These are phyloP conservation scores for Paraplagusia blochii DNA, from an alignment of 2,113 vertebrate genomes.

Conservation along the genomic window DNA sequence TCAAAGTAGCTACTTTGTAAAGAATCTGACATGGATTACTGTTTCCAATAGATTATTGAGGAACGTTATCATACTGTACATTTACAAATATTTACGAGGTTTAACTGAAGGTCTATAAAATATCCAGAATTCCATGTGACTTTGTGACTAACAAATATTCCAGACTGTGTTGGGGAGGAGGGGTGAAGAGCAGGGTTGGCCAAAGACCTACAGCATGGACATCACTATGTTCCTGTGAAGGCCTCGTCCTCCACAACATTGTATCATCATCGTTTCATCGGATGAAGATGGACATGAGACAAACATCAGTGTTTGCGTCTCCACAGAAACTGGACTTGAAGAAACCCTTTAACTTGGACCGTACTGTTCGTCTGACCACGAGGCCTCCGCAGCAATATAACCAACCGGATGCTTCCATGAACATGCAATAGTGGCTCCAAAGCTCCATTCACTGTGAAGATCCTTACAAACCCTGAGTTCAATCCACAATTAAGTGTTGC, in stretches of 20 bases:
- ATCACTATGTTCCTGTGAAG: conserved; percentile 1
- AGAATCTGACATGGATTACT: too few species aligned
- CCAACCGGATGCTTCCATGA: conserved; percentile 58
- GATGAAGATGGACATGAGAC: conserved; percentile 26
- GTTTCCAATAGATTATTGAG: too few species aligned
- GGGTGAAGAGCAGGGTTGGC: too few species aligned
- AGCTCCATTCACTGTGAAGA: conserved; percentile 72
- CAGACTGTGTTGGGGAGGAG: too few species aligned
- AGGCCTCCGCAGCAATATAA: conserved; percentile 61
- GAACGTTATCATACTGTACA: too few species aligned
- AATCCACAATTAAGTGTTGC: conserved; percentile 42
- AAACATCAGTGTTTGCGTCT: conserved; percentile 18
- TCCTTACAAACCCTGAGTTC: conserved; percentile 28
- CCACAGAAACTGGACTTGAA: conserved; percentile 33
- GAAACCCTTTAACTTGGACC: conserved; percentile 60
- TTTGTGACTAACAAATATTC: too few species aligned
- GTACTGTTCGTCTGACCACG: conserved; percentile 33
- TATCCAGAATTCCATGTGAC: too few species aligned
- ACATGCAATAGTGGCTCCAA: conserved; percentile 74
- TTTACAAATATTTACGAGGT: too few species aligned
- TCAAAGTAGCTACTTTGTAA: too few species aligned
- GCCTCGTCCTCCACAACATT: not conserved
- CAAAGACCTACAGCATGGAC: too few species aligned
- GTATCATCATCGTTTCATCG: conserved; percentile 11
- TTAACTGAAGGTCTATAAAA: too few species aligned